These are phyloP conservation scores for Tribolium madens DNA, from an alignment of 1,140 invertebrate genomes.

Conservation along the genomic window DNA sequence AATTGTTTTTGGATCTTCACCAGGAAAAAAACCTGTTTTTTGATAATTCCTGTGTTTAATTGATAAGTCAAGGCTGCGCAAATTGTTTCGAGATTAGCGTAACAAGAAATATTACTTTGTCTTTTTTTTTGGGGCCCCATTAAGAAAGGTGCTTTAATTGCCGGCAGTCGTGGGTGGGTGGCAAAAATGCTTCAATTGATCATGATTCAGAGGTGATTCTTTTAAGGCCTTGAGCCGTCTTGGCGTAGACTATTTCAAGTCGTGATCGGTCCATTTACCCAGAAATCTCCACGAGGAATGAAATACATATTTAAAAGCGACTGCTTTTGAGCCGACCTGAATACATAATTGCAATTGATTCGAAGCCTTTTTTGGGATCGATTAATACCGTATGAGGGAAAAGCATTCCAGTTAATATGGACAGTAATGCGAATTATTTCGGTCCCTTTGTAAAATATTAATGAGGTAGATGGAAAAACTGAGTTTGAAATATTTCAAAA, in stretches of 20 bases:
- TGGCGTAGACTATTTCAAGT: neutral
- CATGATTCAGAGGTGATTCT: constrained; percentile 33
- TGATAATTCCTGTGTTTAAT: neutral
- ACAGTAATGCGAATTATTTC: neutral
- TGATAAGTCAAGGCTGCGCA: neutral
- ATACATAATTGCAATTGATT: neutral
- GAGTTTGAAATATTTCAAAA: neutral
- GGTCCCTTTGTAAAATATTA: no score
- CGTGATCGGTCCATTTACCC: constrained; percentile 8
- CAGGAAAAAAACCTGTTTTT: neutral
- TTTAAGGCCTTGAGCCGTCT: constrained; percentile 1
- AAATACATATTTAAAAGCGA: neutral
- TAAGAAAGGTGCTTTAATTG: constrained; percentile 20
- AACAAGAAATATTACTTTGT: neutral
- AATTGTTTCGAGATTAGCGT: neutral
- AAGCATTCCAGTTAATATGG: neutral
- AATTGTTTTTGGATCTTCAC: neutral
- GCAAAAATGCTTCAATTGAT: constrained; percentile 27
- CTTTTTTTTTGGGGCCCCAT: neutral
- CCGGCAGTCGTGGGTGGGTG: no score
- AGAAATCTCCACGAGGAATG: neutral
- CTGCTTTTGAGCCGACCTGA: neutral
- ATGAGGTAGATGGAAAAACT: no score
- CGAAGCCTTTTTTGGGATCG: neutral
- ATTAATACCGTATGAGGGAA: neutral